These are phyloP conservation scores for Tretioscincus oriximinensis DNA, from an alignment of 2,113 vertebrate species.

Conservation along the genomic window DNA sequence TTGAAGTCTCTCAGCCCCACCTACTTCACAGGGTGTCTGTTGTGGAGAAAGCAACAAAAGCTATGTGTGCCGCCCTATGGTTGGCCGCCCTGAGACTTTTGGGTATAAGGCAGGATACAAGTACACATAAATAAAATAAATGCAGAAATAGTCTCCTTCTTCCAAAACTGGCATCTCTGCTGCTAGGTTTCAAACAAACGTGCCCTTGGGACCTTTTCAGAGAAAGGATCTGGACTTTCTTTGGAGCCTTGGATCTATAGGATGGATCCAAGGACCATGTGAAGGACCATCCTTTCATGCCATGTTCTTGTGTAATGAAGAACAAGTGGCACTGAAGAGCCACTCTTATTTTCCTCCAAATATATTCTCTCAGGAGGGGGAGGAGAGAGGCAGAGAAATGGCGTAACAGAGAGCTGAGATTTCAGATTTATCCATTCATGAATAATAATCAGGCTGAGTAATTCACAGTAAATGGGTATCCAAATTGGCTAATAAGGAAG, in stretches of 20 bases:
- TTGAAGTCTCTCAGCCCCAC: too few relatives aligned
- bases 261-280: not conserved
- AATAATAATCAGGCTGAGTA: slow-evolving; percentile 78
- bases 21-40: too few relatives aligned
- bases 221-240: not conserved
- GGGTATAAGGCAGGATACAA: too few relatives aligned
- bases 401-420: slow-evolving; percentile 60
- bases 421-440: slow-evolving; percentile 67
- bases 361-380: slow-evolving; percentile 42
- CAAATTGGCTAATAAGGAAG: slow-evolving; percentile 77
- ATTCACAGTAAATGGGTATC: slow-evolving; percentile 75
- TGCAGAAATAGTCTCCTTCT: not conserved
- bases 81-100: too few relatives aligned
- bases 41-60: too few relatives aligned
- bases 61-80: too few relatives aligned
- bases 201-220: not conserved
- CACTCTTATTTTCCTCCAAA: slow-evolving; percentile 41
- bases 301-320: not conserved
- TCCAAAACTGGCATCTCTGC: not conserved
- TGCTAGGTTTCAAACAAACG: not conserved
- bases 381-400: slow-evolving; percentile 46
- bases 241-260: not conserved
- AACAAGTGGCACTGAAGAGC: not conserved
- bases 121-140: too few relatives aligned
- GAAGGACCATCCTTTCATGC: not conserved